Evolutionary conservation across 2,113 vertebrate genomes (phyloP).

Genomic region (Nymphicus hollandicus): DNA sequence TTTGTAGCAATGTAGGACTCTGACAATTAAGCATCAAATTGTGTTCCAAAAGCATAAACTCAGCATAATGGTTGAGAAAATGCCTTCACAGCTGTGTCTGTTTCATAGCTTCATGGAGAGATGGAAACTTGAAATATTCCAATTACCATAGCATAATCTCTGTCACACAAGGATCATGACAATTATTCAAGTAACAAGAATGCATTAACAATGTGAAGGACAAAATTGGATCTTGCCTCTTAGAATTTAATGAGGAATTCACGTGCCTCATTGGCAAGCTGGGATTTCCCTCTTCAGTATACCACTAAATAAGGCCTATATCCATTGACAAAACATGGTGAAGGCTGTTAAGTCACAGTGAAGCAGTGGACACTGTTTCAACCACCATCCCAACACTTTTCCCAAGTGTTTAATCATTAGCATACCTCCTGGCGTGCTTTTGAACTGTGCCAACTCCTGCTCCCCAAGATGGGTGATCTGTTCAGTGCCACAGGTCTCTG

Average conservation of each 20-base stretch:
- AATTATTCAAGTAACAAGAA: background rate
- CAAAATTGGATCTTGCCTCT: background rate
- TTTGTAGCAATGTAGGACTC: background rate
- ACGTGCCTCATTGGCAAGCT: fast-evolving
- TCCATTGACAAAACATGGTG: background rate
- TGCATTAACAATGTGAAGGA: background rate
- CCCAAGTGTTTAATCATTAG: background rate
- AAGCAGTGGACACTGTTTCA: background rate
- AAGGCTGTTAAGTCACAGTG: background rate
- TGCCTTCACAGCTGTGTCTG: background rate
- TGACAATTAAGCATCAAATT: background rate
- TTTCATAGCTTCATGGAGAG: background rate
- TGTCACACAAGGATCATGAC: background rate
- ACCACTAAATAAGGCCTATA: background rate
- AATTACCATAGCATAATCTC: background rate
- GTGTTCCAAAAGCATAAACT: background rate
- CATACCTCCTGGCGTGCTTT: background rate
- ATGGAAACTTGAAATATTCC: background rate
- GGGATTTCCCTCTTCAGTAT: background rate
- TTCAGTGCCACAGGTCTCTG: background rate
- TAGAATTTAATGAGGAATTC: background rate
- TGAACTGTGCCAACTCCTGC: background rate
- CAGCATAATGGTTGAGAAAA: background rate
- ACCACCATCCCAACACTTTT: background rate
- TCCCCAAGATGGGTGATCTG: background rate